These are phyloP conservation scores for Charanyca ferruginea DNA, from an alignment of 2,888 invertebrate species.

Conservation along the genomic window DNA sequence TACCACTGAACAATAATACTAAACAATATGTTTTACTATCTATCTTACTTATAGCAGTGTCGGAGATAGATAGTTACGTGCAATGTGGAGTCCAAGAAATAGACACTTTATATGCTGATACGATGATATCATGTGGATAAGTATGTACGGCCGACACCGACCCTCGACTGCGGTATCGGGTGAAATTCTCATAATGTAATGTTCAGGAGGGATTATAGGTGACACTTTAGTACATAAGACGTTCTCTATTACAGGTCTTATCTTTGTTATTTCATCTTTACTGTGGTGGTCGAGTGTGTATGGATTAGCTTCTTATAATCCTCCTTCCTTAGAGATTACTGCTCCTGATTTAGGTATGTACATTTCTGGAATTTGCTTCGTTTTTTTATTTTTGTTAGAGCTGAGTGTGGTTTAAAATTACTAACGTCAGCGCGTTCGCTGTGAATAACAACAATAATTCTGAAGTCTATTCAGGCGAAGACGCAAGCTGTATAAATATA, in stretches of 20 bases:
- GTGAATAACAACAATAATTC: too few species aligned
- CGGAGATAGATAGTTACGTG: not conserved
- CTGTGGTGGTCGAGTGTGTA: not conserved
- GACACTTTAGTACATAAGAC: not conserved
- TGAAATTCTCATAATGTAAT: conserved; percentile 16
- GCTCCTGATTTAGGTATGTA: accelerated
- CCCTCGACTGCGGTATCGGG: conserved; percentile 12
- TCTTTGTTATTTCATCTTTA: conserved; percentile 22
- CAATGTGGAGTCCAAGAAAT: conserved; percentile 2
- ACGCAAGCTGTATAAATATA: not conserved
- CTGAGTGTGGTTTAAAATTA: too few species aligned
- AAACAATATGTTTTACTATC: not conserved
- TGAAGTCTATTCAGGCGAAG: too few species aligned
- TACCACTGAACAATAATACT: too few species aligned
- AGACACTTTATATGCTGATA: conserved; percentile 18
- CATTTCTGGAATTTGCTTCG: not conserved
- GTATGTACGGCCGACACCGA: not conserved
- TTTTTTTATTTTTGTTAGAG: too few species aligned
- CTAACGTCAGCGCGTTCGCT: too few species aligned
- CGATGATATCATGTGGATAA: not conserved
- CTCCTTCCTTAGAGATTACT: not conserved
- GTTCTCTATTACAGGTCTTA: not conserved
- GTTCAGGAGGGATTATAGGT: not conserved
- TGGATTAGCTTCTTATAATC: not conserved
- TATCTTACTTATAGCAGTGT: not conserved